These are phyloP conservation scores for Orycteropus afer DNA, from an alignment of 2,113 vertebrate genomes.

Conservation along the genomic window DNA sequence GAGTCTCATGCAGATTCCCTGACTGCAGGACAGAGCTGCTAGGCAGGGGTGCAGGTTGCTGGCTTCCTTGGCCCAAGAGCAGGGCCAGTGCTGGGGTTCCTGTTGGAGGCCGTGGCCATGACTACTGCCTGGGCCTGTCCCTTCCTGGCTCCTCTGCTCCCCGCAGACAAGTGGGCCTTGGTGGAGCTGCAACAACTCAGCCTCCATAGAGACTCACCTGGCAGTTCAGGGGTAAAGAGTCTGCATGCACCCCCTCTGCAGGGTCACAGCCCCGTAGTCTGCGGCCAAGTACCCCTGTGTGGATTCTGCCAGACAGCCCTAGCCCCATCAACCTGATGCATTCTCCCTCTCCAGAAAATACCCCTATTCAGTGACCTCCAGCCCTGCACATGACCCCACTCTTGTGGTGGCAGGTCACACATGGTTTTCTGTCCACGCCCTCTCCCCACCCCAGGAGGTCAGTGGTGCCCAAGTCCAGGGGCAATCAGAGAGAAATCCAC, in stretches of 20 bases:
- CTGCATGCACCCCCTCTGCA: background rate
- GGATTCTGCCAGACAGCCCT: background rate
- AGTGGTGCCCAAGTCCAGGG: background rate
- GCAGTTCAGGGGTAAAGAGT: background rate
- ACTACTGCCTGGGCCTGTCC: too few relatives aligned
- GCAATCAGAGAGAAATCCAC: background rate
- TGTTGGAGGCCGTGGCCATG: too few relatives aligned
- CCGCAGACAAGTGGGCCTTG: background rate
- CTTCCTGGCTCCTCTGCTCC: background rate
- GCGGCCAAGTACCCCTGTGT: background rate
- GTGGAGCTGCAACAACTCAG: background rate
- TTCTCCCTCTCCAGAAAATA: too few relatives aligned
- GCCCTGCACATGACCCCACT: too few relatives aligned
- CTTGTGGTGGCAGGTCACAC: background rate
- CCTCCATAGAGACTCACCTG: background rate
- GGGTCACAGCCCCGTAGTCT: too few relatives aligned
- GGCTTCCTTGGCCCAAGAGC: background rate
- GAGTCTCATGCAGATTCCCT: background rate
- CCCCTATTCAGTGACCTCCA: background rate
- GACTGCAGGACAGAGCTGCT: background rate
- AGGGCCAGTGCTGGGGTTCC: background rate
- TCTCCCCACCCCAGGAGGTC: background rate
- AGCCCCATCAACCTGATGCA: background rate
- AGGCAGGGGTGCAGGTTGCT: background rate
- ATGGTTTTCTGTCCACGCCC: background rate